Conservation (phyloP, 2,888 invertebrate genomes). For the Brachycybe producta region DNA sequence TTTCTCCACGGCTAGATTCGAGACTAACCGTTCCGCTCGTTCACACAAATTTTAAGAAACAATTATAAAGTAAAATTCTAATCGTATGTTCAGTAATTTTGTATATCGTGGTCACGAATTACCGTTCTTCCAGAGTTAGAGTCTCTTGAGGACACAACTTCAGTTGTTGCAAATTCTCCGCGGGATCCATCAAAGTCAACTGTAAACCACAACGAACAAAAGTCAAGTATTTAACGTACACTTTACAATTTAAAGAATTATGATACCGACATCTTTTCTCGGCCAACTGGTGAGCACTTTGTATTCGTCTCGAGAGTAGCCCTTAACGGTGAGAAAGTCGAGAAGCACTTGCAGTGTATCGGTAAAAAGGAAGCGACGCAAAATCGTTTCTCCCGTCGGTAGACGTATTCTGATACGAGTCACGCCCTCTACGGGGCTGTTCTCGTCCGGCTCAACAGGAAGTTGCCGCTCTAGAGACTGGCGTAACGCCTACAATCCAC, state of each 20-base stretch:
- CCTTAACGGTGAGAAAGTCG: slow-evolving; percentile 76
- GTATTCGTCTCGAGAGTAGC: slow-evolving; percentile 72
- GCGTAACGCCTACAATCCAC: slow-evolving; percentile 32
- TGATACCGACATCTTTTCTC: slow-evolving; percentile 63
- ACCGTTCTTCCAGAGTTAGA: slow-evolving; percentile 85
- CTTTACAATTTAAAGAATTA: not conserved
- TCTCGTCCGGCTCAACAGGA: slow-evolving; percentile 35
- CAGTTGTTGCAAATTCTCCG: slow-evolving; percentile 61
- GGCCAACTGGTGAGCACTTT: slow-evolving; percentile 91
- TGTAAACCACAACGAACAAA: slow-evolving; percentile 30
- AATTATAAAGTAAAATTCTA: no score
- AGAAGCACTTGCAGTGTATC: slow-evolving; percentile 54
- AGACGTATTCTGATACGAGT: slow-evolving; percentile 55
- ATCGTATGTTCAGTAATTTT: no score
- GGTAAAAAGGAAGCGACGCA: slow-evolving; percentile 56
- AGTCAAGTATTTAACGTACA: not conserved
- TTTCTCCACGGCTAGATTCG: no score
- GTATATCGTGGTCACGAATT: no score
- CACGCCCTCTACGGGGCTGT: slow-evolving; percentile 26
- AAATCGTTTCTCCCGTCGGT: slow-evolving; percentile 61
- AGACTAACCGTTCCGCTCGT: no score
- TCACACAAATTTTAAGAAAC: no score
- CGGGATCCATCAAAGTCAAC: slow-evolving; percentile 63
- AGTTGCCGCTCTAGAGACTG: slow-evolving; percentile 32
- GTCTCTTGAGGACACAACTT: slow-evolving; percentile 90